Evolutionary conservation across 1,140 invertebrate genomes (phyloP), one percentile per base, ranked within the genome.

Genomic region (Polypedilum vanderplanki): DNA sequence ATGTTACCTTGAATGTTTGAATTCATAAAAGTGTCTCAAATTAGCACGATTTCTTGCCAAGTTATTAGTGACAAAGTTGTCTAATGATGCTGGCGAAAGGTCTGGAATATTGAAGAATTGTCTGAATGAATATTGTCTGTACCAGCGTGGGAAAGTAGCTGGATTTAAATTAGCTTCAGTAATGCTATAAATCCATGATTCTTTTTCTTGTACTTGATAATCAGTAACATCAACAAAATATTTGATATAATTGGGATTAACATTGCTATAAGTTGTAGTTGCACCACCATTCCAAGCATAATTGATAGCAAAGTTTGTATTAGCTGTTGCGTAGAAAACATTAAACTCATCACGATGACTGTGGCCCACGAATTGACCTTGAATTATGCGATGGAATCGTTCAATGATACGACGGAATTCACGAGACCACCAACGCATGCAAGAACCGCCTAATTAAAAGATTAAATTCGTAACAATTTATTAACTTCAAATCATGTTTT

Each of bases 231-330:
- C 88, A 0, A 93, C 83, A 3, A 85, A 83, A 78, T 91, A 93
- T 4, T 94, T 85, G 78, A 90, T 88, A 79, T 93, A 97, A 75
- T 93, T 93, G 9, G 93, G 89, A 84, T 96, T 96, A 75, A 91
- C 86, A 76, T 88, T 79, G 0, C 83, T 78, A 73, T 83, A 90
- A 0, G 87, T 79, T 3, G 92, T 94, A 1, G 91, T 81, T 78
- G 90, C 90, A n/a, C 92, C 93, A 0, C 87, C 89, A 75, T 94
- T 91, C 87, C 91, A 95, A 4, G 90, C 89, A 5, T 95, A 85
- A 75, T 85, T 87, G 0, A 88, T 86, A 0, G 91, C 80, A 76
- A 84, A 77, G 0, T 78, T 80, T 17, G 82, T 81, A 33, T 87
- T 82, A 1, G 84, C 78, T 7, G 84, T 78, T 7, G 83, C 84